Conservation (phyloP, 1,140 invertebrate species). For the Scaptomyza montana region DNA sequence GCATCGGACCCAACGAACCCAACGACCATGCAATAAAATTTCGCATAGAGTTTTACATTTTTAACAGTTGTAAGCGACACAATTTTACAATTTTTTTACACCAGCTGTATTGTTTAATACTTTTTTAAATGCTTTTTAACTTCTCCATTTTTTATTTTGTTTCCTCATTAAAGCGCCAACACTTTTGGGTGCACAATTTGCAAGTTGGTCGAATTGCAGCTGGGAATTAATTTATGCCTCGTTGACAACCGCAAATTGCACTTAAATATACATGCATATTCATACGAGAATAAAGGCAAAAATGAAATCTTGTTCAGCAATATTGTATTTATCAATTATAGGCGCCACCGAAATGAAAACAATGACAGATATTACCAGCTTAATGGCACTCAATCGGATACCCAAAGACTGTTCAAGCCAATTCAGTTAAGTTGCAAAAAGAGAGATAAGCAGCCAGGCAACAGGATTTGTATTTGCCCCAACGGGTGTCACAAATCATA, state of each 20-base stretch:
- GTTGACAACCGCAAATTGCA: slow-evolving; percentile 67
- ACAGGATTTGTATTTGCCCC: not conserved
- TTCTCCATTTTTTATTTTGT: not conserved
- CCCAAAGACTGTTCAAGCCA: slow-evolving; percentile 23
- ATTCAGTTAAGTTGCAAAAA: not conserved
- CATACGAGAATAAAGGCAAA: slow-evolving; percentile 31
- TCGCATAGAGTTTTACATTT: slow-evolving; percentile 2
- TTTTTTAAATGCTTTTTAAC: not conserved
- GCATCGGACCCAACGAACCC: slow-evolving; percentile 2
- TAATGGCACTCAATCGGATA: slow-evolving; percentile 11
- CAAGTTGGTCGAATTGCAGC: not conserved
- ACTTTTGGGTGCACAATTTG: slow-evolving; percentile 12
- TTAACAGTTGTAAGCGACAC: slow-evolving; percentile 5
- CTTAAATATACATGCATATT: slow-evolving; percentile 54
- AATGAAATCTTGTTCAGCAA: slow-evolving; percentile 44
- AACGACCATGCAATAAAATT: slow-evolving; percentile 34
- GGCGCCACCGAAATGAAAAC: not conserved
- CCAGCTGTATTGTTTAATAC: slow-evolving; percentile 14
- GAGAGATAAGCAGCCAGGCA: slow-evolving; percentile 13
- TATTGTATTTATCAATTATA: slow-evolving; percentile 70
- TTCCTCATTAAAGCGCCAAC: slow-evolving; percentile 62
- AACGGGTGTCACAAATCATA: slow-evolving; percentile 36
- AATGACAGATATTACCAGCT: slow-evolving; percentile 6
- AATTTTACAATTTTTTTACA: not conserved
- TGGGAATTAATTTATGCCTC: slow-evolving; percentile 65